Conservation (phyloP, 2,113 vertebrate species). For the Petrocephalus microphthalmus region DNA sequence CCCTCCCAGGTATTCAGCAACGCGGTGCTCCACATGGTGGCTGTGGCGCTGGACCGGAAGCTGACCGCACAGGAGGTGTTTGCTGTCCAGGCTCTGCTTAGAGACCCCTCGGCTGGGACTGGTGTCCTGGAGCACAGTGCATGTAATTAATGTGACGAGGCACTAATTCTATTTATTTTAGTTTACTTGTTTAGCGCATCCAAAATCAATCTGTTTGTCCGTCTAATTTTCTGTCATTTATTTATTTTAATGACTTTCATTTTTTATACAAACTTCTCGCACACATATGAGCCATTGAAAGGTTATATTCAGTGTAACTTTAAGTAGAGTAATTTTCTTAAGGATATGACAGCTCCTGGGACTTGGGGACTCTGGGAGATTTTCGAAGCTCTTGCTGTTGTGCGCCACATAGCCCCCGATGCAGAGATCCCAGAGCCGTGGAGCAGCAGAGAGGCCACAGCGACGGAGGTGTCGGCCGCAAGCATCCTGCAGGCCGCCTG, state of each 20-base stretch:
- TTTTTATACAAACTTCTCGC: neutral
- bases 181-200: neutral
- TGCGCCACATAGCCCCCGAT: slow-evolving; percentile 9
- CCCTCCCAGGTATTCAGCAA: slow-evolving; percentile 68
- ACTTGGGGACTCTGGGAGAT: neutral
- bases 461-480: slow-evolving; percentile 54
- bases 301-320: neutral
- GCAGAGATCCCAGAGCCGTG: slow-evolving; percentile 40
- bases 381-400: neutral
- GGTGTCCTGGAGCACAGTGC: slow-evolving; percentile 29
- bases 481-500: slow-evolving; percentile 54
- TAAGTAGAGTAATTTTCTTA: neutral
- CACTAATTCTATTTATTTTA: neutral
- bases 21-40: slow-evolving; percentile 71
- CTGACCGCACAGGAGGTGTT: slow-evolving; percentile 57
- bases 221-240: neutral
- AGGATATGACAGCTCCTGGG: neutral
- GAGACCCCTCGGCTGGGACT: slow-evolving; percentile 45
- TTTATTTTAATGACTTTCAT: neutral
- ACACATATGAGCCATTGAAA: neutral
- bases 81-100: slow-evolving; percentile 69
- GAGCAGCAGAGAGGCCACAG: slow-evolving; percentile 49
- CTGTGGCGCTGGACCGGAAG: slow-evolving; percentile 49
- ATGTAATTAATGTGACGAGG: slow-evolving; percentile 5
- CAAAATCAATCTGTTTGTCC: neutral